Percentiles rank a stretch among this genome's conserved stretches.
Conservation (phyloP, 1,140 invertebrate species). For the Leptinotarsa lineolata region DNA sequence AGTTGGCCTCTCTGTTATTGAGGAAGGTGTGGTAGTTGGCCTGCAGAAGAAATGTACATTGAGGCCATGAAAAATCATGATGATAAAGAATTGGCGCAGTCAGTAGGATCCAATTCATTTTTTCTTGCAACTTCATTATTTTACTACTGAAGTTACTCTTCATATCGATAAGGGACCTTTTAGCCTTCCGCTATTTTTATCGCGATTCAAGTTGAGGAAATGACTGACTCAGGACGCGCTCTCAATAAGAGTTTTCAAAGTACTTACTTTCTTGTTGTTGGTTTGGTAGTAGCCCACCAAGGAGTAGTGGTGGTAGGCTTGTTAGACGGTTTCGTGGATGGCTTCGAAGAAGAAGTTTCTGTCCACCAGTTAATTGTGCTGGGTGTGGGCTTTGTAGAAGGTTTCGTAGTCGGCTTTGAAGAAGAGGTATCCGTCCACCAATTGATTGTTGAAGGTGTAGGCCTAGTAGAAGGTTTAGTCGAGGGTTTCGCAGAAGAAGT, state of each 20-base stretch:
- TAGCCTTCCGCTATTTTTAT: no score
- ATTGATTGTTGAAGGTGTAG: conserved; percentile 37
- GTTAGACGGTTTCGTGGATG: conserved; percentile 30
- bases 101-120: no score
- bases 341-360: neutral
- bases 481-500: conserved; percentile 26
- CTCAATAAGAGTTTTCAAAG: no score
- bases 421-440: conserved; percentile 32
- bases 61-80: no score
- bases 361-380: neutral
- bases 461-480: conserved; percentile 46
- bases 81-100: no score
- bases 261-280: conserved; percentile 51
- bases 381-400: conserved; percentile 31
- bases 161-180: no score
- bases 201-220: no score
- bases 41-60: conserved; percentile 26
- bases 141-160: no score
- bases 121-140: no score
- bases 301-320: conserved; percentile 20
- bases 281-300: conserved; percentile 48
- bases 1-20: conserved; percentile 27
- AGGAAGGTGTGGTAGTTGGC: conserved; percentile 41
- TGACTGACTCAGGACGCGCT: no score
- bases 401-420: neutral